Percentiles rank a stretch among this genome's conserved stretches.
phyloP scores from a whole-genome alignment of 1,140 invertebrate species.

The Tetraneura akinire region DNA sequence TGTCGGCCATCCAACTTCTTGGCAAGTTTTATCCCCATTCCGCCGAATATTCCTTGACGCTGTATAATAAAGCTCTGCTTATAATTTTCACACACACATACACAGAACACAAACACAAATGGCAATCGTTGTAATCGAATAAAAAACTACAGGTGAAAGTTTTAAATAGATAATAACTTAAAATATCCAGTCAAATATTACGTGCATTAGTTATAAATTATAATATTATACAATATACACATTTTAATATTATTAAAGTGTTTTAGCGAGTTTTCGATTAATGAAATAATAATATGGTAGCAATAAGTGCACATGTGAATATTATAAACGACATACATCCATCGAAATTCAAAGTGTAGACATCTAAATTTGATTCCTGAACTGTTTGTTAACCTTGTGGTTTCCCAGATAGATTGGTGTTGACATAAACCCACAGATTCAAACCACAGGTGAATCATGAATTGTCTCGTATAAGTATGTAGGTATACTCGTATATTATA shows the following conservation, averaged over 20 bases:
- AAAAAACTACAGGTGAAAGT: neutral
- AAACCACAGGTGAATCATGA: neutral
- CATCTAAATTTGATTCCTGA: too few relatives aligned
- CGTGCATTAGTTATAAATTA: too few relatives aligned
- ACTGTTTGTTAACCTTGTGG: neutral
- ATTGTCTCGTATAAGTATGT: too few relatives aligned
- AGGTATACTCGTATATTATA: too few relatives aligned
- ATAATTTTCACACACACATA: neutral
- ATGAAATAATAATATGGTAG: too few relatives aligned
- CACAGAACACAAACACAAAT: too few relatives aligned
- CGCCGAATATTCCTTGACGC: neutral
- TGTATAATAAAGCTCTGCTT: neutral
- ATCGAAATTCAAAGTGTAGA: neutral
- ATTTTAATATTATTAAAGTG: too few relatives aligned
- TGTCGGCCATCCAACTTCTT: constrained; percentile 50
- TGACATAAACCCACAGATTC: constrained; percentile 2
- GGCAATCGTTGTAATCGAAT: neutral
- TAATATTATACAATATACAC: too few relatives aligned
- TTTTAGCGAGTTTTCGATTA: too few relatives aligned
- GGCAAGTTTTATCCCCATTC: constrained; percentile 38
- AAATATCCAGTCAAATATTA: neutral
- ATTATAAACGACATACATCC: neutral
- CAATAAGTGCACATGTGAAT: neutral
- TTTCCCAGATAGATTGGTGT: neutral
- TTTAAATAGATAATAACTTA: neutral